A percentile compares a stretch with the other conserved stretches of the same genome.
Conservation (phyloP, 2,113 vertebrate species). For the Setophaga petechia region DNA sequence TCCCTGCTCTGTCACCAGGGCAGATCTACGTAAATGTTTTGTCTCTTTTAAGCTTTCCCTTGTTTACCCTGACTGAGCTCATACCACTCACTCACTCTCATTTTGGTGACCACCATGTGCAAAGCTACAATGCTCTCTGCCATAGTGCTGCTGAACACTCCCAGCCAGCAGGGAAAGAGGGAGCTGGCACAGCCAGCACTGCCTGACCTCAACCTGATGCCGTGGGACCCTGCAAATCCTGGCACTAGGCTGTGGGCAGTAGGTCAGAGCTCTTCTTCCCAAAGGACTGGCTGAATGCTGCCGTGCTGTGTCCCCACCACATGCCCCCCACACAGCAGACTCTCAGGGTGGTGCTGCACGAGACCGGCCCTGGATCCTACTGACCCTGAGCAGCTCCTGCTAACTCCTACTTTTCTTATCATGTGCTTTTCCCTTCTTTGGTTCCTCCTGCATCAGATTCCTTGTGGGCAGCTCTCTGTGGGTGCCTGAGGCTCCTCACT, state of each 20-base stretch:
- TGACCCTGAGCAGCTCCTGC: neutral
- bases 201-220: neutral
- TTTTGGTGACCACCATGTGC: neutral
- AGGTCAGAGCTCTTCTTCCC: neutral
- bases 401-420: neutral
- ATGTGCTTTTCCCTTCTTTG: neutral
- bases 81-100: neutral
- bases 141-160: fast-evolving
- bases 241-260: neutral
- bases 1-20: neutral
- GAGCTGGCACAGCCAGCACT: neutral
- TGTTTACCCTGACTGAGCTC: neutral
- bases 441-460: neutral
- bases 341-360: neutral
- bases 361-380: neutral
- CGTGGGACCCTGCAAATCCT: fast-evolving
- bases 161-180: neutral
- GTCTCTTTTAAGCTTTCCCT: neutral
- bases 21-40: neutral
- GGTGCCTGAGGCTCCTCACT: neutral
- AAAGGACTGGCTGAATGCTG: neutral
- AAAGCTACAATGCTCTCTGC: neutral
- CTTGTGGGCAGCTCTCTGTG: neutral
- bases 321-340: neutral
- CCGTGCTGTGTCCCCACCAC: fast-evolving